A percentile compares a stretch with the other conserved stretches of the same genome.
Evolutionary conservation across 2,888 invertebrate genomes (phyloP).

Genomic region (Copidosoma aretas): DNA sequence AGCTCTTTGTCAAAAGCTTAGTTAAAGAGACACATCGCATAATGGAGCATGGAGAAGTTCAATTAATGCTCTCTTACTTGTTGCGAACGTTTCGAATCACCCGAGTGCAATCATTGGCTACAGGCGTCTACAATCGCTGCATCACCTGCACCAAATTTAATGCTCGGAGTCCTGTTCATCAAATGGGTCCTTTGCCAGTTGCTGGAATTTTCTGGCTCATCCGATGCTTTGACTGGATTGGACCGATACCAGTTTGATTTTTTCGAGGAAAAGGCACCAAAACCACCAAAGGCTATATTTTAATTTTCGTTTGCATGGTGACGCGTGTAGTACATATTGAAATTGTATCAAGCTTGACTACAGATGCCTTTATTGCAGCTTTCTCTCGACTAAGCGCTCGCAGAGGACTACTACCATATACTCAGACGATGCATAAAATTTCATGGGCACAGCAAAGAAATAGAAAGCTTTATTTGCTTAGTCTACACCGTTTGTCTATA

Average conservation of each 20-base stretch:
- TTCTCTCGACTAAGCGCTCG: not conserved
- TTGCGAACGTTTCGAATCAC: not conserved
- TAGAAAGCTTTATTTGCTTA: not conserved
- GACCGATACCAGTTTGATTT: no score
- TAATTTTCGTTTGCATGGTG: no score
- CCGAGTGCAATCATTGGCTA: not conserved
- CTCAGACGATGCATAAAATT: not conserved
- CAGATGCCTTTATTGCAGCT: slow-evolving; percentile 8
- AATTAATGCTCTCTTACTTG: not conserved
- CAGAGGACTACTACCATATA: not conserved
- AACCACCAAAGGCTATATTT: no score
- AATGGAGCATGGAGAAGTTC: not conserved
- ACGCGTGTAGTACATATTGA: no score
- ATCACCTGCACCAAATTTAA: not conserved
- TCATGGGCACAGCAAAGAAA: not conserved
- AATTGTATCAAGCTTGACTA: no score
- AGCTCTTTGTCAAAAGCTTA: not conserved
- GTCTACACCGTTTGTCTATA: not conserved
- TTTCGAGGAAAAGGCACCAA: no score
- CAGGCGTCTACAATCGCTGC: not conserved
- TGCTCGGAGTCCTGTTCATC: not conserved
- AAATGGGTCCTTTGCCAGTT: not conserved
- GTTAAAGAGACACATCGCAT: not conserved
- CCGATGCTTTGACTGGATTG: no score
- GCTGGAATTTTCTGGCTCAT: no score